Conservation (phyloP, 1,140 invertebrate genomes). For the Drosophila ohnishii region DNA sequence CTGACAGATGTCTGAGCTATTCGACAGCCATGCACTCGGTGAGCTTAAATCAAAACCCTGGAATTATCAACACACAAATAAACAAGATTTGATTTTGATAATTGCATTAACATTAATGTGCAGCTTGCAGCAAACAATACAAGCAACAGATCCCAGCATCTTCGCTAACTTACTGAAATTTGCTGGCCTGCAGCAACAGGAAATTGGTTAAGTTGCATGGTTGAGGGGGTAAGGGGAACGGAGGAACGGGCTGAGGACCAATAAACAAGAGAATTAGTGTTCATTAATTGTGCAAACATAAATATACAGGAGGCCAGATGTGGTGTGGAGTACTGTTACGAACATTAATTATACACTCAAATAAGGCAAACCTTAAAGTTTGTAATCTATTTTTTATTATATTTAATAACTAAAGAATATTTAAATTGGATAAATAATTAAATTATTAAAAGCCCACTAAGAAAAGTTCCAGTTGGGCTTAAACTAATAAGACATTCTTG, state of each 20-base stretch:
- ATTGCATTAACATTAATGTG: constrained; percentile 65
- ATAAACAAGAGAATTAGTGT: constrained; percentile 61
- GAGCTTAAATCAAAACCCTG: constrained; percentile 25
- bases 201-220: constrained; percentile 26
- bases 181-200: constrained; percentile 28
- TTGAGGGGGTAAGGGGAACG: too few species aligned
- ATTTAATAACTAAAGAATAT: background rate
- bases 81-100: constrained; percentile 53
- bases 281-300: constrained; percentile 66
- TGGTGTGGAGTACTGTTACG: constrained; percentile 14
- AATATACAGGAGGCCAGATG: constrained; percentile 39
- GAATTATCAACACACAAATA: constrained; percentile 42
- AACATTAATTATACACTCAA: constrained; percentile 31
- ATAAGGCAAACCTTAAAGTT: background rate
- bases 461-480: too few species aligned
- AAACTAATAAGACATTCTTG: too few species aligned
- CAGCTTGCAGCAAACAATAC: constrained; percentile 28
- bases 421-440: too few species aligned
- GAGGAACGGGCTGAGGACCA: constrained; percentile 2
- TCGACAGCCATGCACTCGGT: constrained; percentile 3
- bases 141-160: constrained; percentile 18
- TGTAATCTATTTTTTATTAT: background rate
- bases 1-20: background rate
- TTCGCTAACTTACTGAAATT: constrained; percentile 30
- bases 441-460: background rate